These are phyloP conservation scores for Tetropium fuscum DNA, from an alignment of 2,888 invertebrate genomes.

Conservation along the genomic window DNA sequence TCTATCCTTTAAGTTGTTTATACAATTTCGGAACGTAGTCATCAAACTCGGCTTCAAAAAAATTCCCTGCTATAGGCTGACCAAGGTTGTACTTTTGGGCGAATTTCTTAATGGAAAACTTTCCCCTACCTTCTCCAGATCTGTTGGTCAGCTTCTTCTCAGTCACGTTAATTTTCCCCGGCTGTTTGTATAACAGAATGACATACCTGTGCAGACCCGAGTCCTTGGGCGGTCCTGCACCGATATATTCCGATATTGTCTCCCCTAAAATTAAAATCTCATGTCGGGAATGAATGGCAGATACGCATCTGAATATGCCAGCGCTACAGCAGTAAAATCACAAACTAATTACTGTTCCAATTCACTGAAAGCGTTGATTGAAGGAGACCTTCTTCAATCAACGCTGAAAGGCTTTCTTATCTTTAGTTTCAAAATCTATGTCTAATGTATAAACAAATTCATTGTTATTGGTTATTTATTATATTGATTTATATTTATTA, in stretches of 20 bases:
- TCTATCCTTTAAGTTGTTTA: no score
- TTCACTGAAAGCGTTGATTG: no score
- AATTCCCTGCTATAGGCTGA: conserved; percentile 73
- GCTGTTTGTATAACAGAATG: conserved; percentile 78
- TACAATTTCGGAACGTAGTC: conserved; percentile 67
- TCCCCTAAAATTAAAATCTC: conserved; percentile 66
- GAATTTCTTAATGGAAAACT: conserved; percentile 70
- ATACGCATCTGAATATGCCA: no score
- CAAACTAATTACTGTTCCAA: no score
- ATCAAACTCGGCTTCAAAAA: conserved; percentile 72
- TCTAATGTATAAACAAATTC: no score
- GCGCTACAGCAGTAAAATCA: no score
- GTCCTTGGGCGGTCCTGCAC: conserved; percentile 77
- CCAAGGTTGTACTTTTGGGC: conserved; percentile 71
- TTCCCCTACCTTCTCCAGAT: conserved; percentile 67
- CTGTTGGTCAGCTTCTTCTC: conserved; percentile 64
- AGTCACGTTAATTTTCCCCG: conserved; percentile 62
- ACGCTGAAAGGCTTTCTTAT: no score
- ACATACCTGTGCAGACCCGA: conserved; percentile 81
- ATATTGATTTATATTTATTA: no score
- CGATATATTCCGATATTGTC: conserved; percentile 74
- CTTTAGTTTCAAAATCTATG: no score
- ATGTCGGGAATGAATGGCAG: not conserved
- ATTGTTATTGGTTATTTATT: no score
- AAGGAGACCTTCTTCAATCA: no score